Base-by-base conservation (phyloP, 1,140 invertebrate genomes). In the Campoletis sonorensis region DNA sequence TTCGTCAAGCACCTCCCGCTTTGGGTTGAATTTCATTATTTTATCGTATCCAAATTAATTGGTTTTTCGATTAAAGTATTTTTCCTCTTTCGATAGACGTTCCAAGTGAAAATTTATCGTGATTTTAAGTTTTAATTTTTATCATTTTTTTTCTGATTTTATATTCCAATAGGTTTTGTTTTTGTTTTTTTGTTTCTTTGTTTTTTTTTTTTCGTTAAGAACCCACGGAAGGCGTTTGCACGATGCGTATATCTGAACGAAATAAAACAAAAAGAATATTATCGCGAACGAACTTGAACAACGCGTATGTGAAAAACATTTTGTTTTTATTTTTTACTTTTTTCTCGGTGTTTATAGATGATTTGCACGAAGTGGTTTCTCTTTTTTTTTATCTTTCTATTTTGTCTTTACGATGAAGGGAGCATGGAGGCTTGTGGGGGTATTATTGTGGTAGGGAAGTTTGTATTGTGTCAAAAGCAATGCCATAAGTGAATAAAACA, bases 401-500 rank as follows among this genome's bases (percentile, higher is more conserved):
- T 79, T 82, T 77, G 67, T 67, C 67, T 58, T 68, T 81, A 61
- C 64, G 80, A 64, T 81, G 72, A 64, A 76, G 72, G 79, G 79
- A 68, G 79, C 61, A 72, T 71, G 79, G 79, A 61, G 79, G 76
- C 49, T 79, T 49, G 33, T 61, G 64, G 80, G 78, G 81, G 79
- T 83, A 76, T 80, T 83, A 54, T 83, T 81, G 81, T 82, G 80
- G 58, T 78, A 71, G 84, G 80, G 80, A 79, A 82, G 81, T 89
- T 91, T 92, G 91, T 92, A 92, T 92, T 91, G 90, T 92, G 90
- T 91, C 81, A 87, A 91, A 92, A 92, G 86, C 87, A 91, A 92
- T 88, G 86, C 86, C 85, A 89, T 92, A 92, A 92, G 91, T 92
- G 90, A 92, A 92, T 68, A 86, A 85, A 92, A 92, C 91, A 87